Conservation (phyloP, 2,797 vertebrate genomes). For the Xenopus petersii region DNA sequence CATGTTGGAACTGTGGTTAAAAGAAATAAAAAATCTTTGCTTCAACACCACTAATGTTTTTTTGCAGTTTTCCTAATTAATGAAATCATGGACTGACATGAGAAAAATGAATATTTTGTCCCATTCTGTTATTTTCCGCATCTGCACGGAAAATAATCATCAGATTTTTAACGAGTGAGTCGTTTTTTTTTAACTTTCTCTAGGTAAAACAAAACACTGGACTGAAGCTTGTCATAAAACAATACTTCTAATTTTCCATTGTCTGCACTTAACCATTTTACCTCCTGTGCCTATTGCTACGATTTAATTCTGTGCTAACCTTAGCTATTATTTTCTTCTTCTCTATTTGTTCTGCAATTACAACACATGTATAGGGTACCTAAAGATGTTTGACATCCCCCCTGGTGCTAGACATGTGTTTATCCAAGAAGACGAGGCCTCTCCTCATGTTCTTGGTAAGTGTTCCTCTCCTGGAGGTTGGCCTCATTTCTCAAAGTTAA, state of each 20-base stretch:
- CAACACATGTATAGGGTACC: slow-evolving; percentile 85
- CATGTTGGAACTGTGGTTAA: slow-evolving; percentile 5
- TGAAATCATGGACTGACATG: neutral
- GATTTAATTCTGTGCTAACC: slow-evolving; percentile 62
- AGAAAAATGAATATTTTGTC: slow-evolving; percentile 50
- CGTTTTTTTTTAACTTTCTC: slow-evolving; percentile 4
- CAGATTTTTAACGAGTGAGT: slow-evolving; percentile 44
- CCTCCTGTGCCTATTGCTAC: slow-evolving; percentile 14
- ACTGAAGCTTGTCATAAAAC: slow-evolving; percentile 23
- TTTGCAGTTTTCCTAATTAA: neutral
- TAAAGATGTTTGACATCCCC: slow-evolving; percentile 99
- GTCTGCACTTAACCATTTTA: slow-evolving; percentile 62
- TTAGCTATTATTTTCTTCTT: slow-evolving; percentile 71
- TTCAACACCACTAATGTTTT: no score
- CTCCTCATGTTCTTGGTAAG: slow-evolving; percentile 98
- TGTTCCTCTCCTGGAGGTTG: slow-evolving; percentile 57
- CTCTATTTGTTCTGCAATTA: slow-evolving; percentile 56
- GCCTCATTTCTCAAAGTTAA: slow-evolving; percentile 9
- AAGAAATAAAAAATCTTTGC: neutral
- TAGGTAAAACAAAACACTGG: slow-evolving; percentile 4
- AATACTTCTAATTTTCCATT: slow-evolving; percentile 60
- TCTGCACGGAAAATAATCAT: neutral
- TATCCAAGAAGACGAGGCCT: slow-evolving; percentile 96
- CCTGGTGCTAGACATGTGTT: slow-evolving; percentile 94
- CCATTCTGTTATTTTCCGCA: slow-evolving; percentile 14